Evolutionary conservation across 2,113 vertebrate genomes (phyloP), one percentile per base, ranked within the genome.

Genomic region (Glaucomys volans): DNA sequence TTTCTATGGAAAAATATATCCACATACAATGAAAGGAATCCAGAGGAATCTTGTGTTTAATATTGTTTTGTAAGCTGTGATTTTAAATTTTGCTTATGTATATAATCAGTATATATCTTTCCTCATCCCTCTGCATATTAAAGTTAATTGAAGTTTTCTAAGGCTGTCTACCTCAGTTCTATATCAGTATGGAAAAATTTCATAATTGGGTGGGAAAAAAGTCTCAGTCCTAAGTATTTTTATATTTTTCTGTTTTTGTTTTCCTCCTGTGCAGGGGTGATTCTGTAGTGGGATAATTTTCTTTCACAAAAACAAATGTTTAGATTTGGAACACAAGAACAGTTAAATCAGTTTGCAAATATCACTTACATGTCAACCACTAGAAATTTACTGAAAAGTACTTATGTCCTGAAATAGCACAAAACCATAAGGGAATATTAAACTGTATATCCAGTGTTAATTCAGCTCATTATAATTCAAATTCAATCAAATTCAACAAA

Each of bases 291-390:
- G 14, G 11, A 22, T 79, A n/a, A 67, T 90, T 87, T 75, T 87
- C 42, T 74, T 96, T 69, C 18, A 87, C 57, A 91, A 83, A 74
- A 74, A 74, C 1, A 64, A 80, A 42, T 93, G n/a, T 11, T 86
- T 91, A 79, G 12, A 83, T 95, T 90, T 95, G 42, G 44, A 90
- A 32, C 18, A 87, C 28, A 95, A 8, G 9, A 12, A 84, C 10
- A 87, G n/a, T 59, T 57, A 94, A 86, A 76, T 72, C 66, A 3
- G 30, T 72, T 77, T 95, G 54, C 14, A 95, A 77, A 67, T 83
- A 92, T 54, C 35, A 67, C 6, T 18, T 92, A 82, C 17, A 8
- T 59, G 24, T 59, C 10, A 54, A 4, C 14, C 74, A 1, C 22
- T 57, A 6, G 52, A 28, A 90, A 89, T 75, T 94, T 62, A n/a